phyloP scores from a whole-genome alignment of 2,113 vertebrate genomes.

The Todiramphus saurophagus region DNA sequence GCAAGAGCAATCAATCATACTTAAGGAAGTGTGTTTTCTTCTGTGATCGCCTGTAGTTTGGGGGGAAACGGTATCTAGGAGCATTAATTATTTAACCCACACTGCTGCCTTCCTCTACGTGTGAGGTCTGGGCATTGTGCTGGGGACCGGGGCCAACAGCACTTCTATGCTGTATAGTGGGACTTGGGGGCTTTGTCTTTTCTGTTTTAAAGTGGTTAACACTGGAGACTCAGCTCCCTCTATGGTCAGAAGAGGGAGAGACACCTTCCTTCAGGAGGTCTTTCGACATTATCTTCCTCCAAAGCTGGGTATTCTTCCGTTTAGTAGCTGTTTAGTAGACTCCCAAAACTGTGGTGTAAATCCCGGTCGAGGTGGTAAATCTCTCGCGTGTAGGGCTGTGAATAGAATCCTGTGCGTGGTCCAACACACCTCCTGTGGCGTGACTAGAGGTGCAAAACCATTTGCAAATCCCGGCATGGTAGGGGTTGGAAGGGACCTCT shows the following conservation, averaged over 20 bases:
- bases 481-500: neutral
- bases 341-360: neutral
- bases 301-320: neutral
- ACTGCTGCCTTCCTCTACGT: fast-evolving
- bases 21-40: neutral
- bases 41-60: neutral
- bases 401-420: fast-evolving
- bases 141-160: neutral
- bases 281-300: neutral
- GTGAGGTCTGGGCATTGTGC: neutral
- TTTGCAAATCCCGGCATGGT: neutral
- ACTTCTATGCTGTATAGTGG: neutral
- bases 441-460: neutral
- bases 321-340: neutral
- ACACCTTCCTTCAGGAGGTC: neutral
- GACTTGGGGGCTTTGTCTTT: neutral
- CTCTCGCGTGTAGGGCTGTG: neutral
- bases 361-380: neutral
- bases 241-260: neutral
- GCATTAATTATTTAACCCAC: neutral
- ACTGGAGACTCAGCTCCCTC: slow-evolving; percentile 3
- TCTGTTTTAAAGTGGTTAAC: neutral
- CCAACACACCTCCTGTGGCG: neutral
- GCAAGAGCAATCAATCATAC: neutral
- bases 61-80: neutral